Evolutionary conservation across 92 coral and sea anemone genomes (phyloP), one percentile per base, ranked within the genome.

Genomic region (Umimayanthus chanpuru): DNA sequence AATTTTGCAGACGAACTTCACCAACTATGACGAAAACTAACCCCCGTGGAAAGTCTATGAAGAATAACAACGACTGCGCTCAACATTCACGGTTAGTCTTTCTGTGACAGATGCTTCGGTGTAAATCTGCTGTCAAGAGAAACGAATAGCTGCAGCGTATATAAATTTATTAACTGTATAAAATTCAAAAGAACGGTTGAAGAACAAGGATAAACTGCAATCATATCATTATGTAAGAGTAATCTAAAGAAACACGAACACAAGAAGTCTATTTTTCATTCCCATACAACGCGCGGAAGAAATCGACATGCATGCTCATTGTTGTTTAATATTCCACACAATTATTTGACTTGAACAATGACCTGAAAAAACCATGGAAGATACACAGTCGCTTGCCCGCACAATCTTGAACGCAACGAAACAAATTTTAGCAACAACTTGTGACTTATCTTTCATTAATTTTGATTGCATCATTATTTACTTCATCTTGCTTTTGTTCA

Each of bases 71-170:
- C 58, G 50, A 7, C 10, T 41, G 6, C 44, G 44, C 44, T 47
- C 11, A 9, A 1, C 50, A 47, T 47, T 47, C 15, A 40, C 85
- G 73, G 73, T n/a, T 38, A 41, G 32, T 30, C 56, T 65, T 83
- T 83, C 12, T 83, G 66, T 83, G 87, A 83, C 87, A 83, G 87
- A 83, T 83, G 87, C 65, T 70, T 25, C 32, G 77, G 16, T 29
- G 47, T 47, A 70, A 70, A 43, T 83, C 77, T 83, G 77, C 78
- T 68, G 65, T 70, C 87, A 83, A 70, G 78, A 67, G 71, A 55
- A 21, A 80, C 71, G 61, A 56, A 56, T 11, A 53, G 5, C 36
- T 9, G 7, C 20, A 11, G 23, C 58, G n/a, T 80, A 80, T 26
- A 56, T 80, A 8, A 32, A 80, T 56, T 53, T 67, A 80, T 23